Percentiles rank a stretch among this genome's conserved stretches.
phyloP scores from a whole-genome alignment of 2,797 vertebrate species.

The Carcharodon carcharias region DNA sequence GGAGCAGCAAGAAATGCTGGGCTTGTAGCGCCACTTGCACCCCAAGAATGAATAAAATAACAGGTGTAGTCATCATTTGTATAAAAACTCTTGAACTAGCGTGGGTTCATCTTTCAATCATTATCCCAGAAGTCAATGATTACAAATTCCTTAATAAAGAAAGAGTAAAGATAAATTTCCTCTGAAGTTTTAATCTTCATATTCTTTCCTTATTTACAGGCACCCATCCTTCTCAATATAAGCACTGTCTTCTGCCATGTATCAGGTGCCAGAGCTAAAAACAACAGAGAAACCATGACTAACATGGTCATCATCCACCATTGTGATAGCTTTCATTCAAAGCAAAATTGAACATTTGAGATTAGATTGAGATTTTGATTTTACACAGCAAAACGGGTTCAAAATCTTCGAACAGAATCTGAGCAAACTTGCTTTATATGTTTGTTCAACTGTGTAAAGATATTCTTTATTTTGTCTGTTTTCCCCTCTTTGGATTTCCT shows the following conservation, averaged over 20 bases:
- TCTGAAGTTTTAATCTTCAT: slow-evolving; percentile 97
- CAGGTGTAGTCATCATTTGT: slow-evolving; percentile 86
- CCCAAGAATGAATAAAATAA: slow-evolving; percentile 51
- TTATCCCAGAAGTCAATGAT: slow-evolving; percentile 92
- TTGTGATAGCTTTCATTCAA: not conserved
- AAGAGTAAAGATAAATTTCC: slow-evolving; percentile 83
- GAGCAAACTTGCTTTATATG: not conserved
- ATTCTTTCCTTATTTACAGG: slow-evolving; percentile 96
- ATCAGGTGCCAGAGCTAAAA: not conserved
- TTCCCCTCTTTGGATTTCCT: slow-evolving; percentile 16
- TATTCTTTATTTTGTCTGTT: not conserved
- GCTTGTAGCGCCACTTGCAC: slow-evolving; percentile 48
- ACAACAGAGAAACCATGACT: not conserved
- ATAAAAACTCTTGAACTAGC: slow-evolving; percentile 74
- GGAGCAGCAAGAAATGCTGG: too few species aligned
- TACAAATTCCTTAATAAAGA: slow-evolving; percentile 74
- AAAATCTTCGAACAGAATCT: not conserved
- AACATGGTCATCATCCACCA: not conserved
- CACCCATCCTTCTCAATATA: slow-evolving; percentile 69
- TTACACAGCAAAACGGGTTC: not conserved
- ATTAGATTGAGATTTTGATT: not conserved
- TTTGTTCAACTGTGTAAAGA: not conserved
- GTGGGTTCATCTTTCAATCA: slow-evolving; percentile 91
- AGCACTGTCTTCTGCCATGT: not conserved
- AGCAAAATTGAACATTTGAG: not conserved